Evolutionary conservation across 2,888 invertebrate species (phyloP), one percentile per base, ranked within the genome.

Genomic region (Ectropis crepuscularia): DNA sequence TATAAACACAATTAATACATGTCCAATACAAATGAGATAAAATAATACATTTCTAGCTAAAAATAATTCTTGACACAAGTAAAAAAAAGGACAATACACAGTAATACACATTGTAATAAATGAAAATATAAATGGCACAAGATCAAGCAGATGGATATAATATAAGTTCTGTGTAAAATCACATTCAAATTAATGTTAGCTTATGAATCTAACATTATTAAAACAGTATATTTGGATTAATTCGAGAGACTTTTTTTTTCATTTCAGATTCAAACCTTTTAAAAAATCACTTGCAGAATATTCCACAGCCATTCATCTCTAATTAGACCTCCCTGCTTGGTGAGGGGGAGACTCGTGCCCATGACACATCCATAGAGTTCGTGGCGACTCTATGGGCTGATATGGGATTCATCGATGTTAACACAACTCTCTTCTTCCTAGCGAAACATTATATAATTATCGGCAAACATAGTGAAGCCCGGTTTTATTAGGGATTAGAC

Each of bases 11-110:
- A 51, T 16, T 37, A 58, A 28, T 51, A 45, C 53, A 58, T 67
- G 63, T 66, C 61, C 67, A 67, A 61, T 67, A 67, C 39, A 58
- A 65, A 49, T 39, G 41, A 59, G 38, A 59, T 55, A 67, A 53
- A 64, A 65, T 61, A 61, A 68, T 68, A 60, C 53, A 63, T 46
- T 47, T 57, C 41, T 2, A 48, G 50, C 41, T 46, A 48, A 43
- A 48, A 9, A 37, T 9, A 6, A 47, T 28, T 37, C 10, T 37
- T 8, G 36, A 53, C 53, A 54, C 16, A 28, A 28, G 1, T 57
- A 57, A 63, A 50, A 57, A 60, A 53, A 53, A 43, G 7, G 6
- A 9, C 41, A 41, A 10, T 41, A 41, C 41, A 8, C 10, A 41
- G 41, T 41, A 8, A 28, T 28, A 28, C 16, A 28, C 16, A 28